phyloP scores from a whole-genome alignment of 2,113 vertebrate species.

The Caranx melampygus region DNA sequence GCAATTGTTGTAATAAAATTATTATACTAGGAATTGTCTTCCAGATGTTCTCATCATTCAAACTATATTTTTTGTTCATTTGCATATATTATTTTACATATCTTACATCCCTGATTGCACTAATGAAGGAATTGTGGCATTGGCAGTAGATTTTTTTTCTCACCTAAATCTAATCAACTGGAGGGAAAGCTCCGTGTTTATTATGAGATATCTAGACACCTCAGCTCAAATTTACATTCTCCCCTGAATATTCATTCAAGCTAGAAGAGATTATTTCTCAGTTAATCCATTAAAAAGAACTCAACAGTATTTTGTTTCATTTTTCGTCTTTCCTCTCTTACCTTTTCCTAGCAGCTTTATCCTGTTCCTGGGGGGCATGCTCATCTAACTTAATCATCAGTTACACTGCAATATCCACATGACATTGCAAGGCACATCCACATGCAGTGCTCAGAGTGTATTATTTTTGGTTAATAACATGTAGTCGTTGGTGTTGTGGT shows the following conservation, averaged over 20 bases:
- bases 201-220: not conserved
- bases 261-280: constrained; percentile 20
- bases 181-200: too few relatives aligned
- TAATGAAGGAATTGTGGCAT: constrained; percentile 1
- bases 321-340: not conserved
- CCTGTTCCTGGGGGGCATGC: constrained; percentile 1
- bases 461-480: not conserved
- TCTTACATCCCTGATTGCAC: not conserved
- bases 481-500: not conserved
- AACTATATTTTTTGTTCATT: not conserved
- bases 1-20: not conserved
- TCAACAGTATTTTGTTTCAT: constrained; percentile 10
- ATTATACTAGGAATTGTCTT: not conserved
- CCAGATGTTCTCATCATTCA: too few relatives aligned
- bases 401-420: constrained; percentile 14
- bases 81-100: not conserved
- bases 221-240: constrained; percentile 15
- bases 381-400: constrained; percentile 18
- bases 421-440: not conserved
- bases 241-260: constrained; percentile 18
- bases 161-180: too few relatives aligned
- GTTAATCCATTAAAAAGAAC: constrained; percentile 14
- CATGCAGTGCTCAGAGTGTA: not conserved
- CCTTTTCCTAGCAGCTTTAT: not conserved
- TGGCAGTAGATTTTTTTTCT: not conserved